phyloP scores from a whole-genome alignment of 2,113 vertebrate species.

The Colossoma macropomum region DNA sequence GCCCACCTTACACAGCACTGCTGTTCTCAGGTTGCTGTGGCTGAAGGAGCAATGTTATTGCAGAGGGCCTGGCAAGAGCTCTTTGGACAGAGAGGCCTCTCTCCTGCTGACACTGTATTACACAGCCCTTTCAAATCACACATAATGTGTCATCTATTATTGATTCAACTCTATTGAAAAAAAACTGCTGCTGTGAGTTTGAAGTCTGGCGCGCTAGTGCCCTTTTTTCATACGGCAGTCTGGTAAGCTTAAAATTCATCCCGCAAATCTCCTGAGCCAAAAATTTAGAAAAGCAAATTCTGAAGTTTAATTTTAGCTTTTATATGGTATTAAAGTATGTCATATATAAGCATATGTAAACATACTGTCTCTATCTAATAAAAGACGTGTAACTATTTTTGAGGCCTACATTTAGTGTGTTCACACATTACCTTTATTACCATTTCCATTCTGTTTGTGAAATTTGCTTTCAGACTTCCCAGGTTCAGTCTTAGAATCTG shows the following conservation, averaged over 20 bases:
- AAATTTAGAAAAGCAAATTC: neutral
- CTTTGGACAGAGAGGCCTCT: constrained; percentile 59
- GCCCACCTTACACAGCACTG: constrained; percentile 8
- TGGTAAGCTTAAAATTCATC: constrained; percentile 35
- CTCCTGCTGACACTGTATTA: constrained; percentile 66
- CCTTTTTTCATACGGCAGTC: constrained; percentile 21
- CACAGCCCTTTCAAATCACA: constrained; percentile 67
- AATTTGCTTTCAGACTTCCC: no score
- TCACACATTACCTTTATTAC: no score
- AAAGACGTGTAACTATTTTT: no score
- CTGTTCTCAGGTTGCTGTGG: constrained; percentile 36
- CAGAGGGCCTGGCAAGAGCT: constrained; percentile 52
- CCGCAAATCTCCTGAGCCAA: neutral
- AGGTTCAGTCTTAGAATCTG: no score
- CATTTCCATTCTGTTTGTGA: no score
- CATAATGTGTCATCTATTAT: constrained; percentile 80
- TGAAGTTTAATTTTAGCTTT: neutral
- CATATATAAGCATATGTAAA: no score
- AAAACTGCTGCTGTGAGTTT: constrained; percentile 72
- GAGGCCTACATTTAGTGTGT: no score
- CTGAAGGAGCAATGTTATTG: constrained; percentile 46
- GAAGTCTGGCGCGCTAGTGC: constrained; percentile 44
- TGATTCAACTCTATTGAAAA: constrained; percentile 69
- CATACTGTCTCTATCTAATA: no score
- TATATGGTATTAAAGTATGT: neutral